phyloP scores from a whole-genome alignment of 2,113 vertebrate species.

The Chaetops frenatus region DNA sequence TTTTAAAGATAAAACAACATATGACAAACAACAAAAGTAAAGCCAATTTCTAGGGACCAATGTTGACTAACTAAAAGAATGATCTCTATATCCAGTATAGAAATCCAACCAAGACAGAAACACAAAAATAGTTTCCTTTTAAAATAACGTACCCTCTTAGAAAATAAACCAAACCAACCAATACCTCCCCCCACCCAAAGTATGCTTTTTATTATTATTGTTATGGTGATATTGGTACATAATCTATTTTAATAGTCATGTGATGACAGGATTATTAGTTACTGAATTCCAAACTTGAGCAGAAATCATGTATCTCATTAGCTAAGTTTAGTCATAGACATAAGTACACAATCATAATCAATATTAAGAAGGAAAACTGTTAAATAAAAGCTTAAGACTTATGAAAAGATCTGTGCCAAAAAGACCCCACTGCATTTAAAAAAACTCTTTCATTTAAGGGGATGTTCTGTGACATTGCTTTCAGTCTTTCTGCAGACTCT shows the following conservation, averaged over 20 bases:
- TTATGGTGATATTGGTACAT: background rate
- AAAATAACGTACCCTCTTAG: background rate
- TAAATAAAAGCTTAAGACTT: background rate
- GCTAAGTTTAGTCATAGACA: background rate
- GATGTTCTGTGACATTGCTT: background rate
- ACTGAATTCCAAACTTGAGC: background rate
- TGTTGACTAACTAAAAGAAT: background rate
- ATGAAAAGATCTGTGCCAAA: background rate
- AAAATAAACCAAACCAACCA: background rate
- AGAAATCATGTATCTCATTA: background rate
- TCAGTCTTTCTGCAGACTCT: background rate
- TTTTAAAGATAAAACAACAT: background rate
- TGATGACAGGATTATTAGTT: background rate
- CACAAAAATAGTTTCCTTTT: background rate
- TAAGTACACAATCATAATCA: background rate
- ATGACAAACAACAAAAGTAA: background rate
- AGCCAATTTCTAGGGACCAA: background rate
- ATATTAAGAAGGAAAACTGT: background rate
- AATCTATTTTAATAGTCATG: background rate
- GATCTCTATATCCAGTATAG: background rate
- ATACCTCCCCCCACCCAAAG: background rate
- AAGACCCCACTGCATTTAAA: background rate
- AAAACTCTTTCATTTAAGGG: background rate
- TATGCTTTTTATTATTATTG: background rate
- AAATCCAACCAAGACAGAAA: background rate